Percentiles rank a stretch among this genome's conserved stretches.
Evolutionary conservation across 2,797 vertebrate species (phyloP).

Genomic region (Jordanella pulchra): DNA sequence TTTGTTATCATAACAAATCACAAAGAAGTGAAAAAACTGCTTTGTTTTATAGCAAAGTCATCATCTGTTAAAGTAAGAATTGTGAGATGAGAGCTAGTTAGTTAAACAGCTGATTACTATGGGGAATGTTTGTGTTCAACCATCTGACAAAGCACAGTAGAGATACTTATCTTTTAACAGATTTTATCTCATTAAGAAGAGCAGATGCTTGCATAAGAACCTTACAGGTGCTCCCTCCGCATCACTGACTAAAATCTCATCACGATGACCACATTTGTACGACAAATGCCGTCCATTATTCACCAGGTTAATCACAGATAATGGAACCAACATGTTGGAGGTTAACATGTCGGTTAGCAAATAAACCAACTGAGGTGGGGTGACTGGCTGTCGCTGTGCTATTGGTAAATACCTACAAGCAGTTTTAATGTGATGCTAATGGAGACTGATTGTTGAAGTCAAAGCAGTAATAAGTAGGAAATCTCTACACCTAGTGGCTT

Average conservation of each 20-base stretch:
- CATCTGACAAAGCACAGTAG: not conserved
- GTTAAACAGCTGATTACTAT: constrained; percentile 1
- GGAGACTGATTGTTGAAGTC: not conserved
- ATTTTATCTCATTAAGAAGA: constrained; percentile 9
- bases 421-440: constrained; percentile 37
- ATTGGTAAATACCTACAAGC: constrained; percentile 6
- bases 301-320: constrained; percentile 39
- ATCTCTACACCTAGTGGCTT: constrained; percentile 73
- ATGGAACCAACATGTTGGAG: constrained; percentile 50
- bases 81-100: not conserved
- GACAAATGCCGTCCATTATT: constrained; percentile 57
- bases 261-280: constrained; percentile 29
- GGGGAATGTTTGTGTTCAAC: constrained; percentile 7
- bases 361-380: not conserved
- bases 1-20: constrained; percentile 1
- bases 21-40: not conserved
- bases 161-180: constrained; percentile 1
- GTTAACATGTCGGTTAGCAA: not conserved
- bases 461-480: constrained; percentile 47
- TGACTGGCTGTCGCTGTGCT: constrained; percentile 17
- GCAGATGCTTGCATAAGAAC: constrained; percentile 25
- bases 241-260: constrained; percentile 22
- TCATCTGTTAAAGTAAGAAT: not conserved
- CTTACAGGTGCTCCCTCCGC: constrained; percentile 3
- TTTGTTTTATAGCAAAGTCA: not conserved